phyloP scores from a whole-genome alignment of 2,888 invertebrate species.

The Phaedon cochleariae region DNA sequence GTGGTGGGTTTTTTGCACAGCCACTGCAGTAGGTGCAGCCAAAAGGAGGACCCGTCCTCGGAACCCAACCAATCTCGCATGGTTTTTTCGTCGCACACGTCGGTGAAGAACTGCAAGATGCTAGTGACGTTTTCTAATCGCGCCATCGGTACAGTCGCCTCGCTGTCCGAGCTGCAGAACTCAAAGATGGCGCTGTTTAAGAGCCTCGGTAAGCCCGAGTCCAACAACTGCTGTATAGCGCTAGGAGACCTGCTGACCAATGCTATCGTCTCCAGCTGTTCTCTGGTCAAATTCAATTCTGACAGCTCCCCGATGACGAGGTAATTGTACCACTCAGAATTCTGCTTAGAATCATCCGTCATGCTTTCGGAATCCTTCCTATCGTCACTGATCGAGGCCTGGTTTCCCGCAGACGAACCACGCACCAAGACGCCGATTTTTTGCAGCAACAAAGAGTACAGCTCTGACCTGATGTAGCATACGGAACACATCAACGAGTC shows the following conservation, averaged over 20 bases:
- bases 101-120: slow-evolving; percentile 82
- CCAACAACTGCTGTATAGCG: slow-evolving; percentile 78
- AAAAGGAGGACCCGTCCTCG: slow-evolving; percentile 81
- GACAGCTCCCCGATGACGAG: slow-evolving; percentile 67
- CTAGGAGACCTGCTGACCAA: slow-evolving; percentile 82
- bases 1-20: slow-evolving; percentile 66
- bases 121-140: slow-evolving; percentile 69
- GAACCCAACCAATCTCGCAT: slow-evolving; percentile 91
- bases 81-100: slow-evolving; percentile 80
- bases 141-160: slow-evolving; percentile 62
- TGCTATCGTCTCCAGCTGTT: slow-evolving; percentile 79
- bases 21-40: slow-evolving; percentile 81
- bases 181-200: slow-evolving; percentile 71
- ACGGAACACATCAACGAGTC: slow-evolving; percentile 87
- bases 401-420: slow-evolving; percentile 63
- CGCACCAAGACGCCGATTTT: slow-evolving; percentile 73
- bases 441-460: slow-evolving; percentile 78
- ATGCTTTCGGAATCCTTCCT: slow-evolving; percentile 67
- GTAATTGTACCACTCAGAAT: slow-evolving; percentile 68
- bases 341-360: slow-evolving; percentile 74
- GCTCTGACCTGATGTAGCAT: slow-evolving; percentile 82
- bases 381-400: slow-evolving; percentile 69
- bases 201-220: slow-evolving; percentile 75
- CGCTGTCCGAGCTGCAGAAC: slow-evolving; percentile 54
- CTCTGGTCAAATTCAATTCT: slow-evolving; percentile 67